Evolutionary conservation across 2,888 invertebrate genomes (phyloP), one percentile per base, ranked within the genome.

Genomic region (Megalurothrips usitatus): DNA sequence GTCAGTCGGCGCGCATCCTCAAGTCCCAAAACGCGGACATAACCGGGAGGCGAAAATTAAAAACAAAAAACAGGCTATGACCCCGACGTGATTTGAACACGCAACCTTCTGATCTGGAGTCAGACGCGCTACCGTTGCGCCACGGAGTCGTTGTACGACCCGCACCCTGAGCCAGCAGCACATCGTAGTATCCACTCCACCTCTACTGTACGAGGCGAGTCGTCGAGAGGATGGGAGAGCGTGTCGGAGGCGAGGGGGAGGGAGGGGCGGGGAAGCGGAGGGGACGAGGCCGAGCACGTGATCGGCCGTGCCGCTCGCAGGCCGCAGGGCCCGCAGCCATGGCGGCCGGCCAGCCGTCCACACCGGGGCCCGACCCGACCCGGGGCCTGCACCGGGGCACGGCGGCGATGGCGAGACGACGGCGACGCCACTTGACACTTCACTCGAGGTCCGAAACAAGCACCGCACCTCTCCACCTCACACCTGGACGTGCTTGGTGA

Each of bases 91-190:
- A 95, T 94, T 95, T 94, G 95, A 95, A 95, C 95, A 95, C 95
- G 94, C 95, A 95, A 94, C 95, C 95, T 95, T 95, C 95, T 94
- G 95, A 95, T 95, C 95, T 95, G 95, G 95, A 95, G 95, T 95
- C 95, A 94, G 95, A 95, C 95, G 95, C 95, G 95, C 94, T 95
- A 95, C 95, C 95, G 94, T 95, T 95, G 95, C 95, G 95, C 95
- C 95, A 95, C 94, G 94, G 93, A 93, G 94, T 94, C 68, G 11
- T 26, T 11, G 68, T 75, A 23, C 11, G 23, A 63, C 9, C 68
- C 23, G 68, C 17, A 52, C 14, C 23, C 58, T 17, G 14, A 58
- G 52, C 14, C 52, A 52, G 58, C 11, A 17, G 58, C 58, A 14
- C 10, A 6, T 6, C 11, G 6, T 58, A n/a, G 58, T n/a, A 58